Percentiles rank a stretch among this genome's conserved stretches.
Conservation (phyloP, 2,888 invertebrate species). For the Sphaerophoria rueppellii region DNA sequence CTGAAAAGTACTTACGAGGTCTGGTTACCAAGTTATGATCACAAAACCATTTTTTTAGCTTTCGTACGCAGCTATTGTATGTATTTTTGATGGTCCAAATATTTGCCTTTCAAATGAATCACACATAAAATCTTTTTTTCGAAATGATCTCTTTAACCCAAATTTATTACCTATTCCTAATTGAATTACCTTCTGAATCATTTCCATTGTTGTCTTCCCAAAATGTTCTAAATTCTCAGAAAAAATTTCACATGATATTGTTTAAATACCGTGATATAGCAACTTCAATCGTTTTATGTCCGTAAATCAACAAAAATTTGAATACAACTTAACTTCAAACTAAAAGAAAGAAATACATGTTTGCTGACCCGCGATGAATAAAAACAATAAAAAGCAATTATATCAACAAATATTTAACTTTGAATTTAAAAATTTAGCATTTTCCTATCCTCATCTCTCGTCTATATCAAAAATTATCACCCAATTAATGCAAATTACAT, state of each 20-base stretch:
- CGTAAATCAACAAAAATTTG: background rate
- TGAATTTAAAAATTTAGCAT: constrained; percentile 17
- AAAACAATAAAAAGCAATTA: constrained; percentile 29
- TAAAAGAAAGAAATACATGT: background rate
- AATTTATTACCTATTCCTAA: background rate
- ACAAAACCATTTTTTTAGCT: no score
- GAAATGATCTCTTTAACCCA: background rate
- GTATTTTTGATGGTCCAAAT: no score
- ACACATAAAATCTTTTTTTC: no score
- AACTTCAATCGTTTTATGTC: no score
- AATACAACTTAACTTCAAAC: background rate
- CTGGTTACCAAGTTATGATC: no score
- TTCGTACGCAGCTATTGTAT: no score
- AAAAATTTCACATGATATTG: constrained; percentile 11
- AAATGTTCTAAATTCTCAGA: background rate
- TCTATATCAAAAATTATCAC: constrained; percentile 55
- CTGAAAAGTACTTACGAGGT: no score
- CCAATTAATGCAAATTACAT: constrained; percentile 45
- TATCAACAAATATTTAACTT: background rate
- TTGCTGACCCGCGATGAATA: constrained; percentile 30
- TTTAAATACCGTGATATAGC: background rate
- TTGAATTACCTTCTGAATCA: background rate
- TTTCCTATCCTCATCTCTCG: constrained; percentile 8
- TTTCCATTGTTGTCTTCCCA: background rate
- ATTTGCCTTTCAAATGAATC: no score